A percentile compares a stretch with the other conserved stretches of the same genome.
Evolutionary conservation across 2,113 vertebrate genomes (phyloP).

Genomic region (Tylochromis polylepis): DNA sequence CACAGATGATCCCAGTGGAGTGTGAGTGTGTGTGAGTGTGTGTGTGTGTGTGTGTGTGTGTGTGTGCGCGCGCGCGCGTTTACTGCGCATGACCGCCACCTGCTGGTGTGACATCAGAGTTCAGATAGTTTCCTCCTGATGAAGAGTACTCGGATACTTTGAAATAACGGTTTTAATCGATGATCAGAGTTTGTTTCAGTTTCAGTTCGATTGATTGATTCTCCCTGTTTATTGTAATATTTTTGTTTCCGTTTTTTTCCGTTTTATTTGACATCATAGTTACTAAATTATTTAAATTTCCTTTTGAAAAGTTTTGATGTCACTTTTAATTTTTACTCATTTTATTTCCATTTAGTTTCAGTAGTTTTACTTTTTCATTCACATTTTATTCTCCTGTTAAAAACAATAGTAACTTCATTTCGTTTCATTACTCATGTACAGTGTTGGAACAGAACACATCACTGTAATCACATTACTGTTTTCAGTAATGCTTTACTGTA

Average conservation of each 20-base stretch:
- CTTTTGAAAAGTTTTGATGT: accelerated
- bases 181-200: background rate
- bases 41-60: background rate
- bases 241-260: accelerated
- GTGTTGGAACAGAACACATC: background rate
- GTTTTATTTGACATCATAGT: background rate
- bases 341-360: background rate
- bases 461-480: background rate
- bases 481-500: background rate
- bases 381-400: background rate
- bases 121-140: background rate
- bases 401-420: background rate
- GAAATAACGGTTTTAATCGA: background rate
- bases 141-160: background rate
- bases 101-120: background rate
- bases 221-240: background rate
- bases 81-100: background rate
- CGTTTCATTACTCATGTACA: background rate
- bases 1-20: background rate
- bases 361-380: background rate
- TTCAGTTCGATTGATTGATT: too few species aligned
- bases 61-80: background rate
- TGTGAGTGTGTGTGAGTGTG: background rate
- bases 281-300: background rate
- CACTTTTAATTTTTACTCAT: background rate